Conservation (phyloP, 2,113 vertebrate genomes). For the Acanthochromis polyacanthus region DNA sequence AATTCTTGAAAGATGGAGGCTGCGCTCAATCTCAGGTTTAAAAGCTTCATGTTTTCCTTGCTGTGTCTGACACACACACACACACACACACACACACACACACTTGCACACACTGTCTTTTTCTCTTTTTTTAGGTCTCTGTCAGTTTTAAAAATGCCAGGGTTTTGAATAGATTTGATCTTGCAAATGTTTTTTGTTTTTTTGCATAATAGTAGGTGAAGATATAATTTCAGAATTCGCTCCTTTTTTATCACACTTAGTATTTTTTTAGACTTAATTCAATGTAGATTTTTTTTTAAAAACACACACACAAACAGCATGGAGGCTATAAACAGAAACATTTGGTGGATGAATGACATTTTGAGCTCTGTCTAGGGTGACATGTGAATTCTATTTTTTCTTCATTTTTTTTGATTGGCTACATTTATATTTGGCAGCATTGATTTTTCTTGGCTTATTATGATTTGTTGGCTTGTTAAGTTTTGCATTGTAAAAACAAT, state of each 20-base stretch:
- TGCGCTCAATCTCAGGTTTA: conserved; percentile 78
- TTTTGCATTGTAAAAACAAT: background rate
- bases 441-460: background rate
- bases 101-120: conserved; percentile 22
- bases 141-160: background rate
- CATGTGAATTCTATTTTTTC: no score
- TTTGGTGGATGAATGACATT: background rate
- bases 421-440: background rate
- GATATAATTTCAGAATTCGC: background rate
- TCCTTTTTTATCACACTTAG: background rate
- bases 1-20: conserved; percentile 73
- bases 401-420: no score
- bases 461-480: background rate
- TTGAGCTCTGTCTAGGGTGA: background rate
- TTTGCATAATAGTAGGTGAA: background rate
- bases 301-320: background rate
- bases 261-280: background rate
- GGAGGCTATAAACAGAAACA: background rate
- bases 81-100: conserved; percentile 11
- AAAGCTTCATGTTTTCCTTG: conserved; percentile 73
- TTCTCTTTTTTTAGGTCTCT: background rate
- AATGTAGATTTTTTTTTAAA: background rate
- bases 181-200: background rate
- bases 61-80: conserved; percentile 19
- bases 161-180: conserved; percentile 1